Evolutionary conservation across 2,113 vertebrate genomes (phyloP).

Genomic region (Columbina picui): DNA sequence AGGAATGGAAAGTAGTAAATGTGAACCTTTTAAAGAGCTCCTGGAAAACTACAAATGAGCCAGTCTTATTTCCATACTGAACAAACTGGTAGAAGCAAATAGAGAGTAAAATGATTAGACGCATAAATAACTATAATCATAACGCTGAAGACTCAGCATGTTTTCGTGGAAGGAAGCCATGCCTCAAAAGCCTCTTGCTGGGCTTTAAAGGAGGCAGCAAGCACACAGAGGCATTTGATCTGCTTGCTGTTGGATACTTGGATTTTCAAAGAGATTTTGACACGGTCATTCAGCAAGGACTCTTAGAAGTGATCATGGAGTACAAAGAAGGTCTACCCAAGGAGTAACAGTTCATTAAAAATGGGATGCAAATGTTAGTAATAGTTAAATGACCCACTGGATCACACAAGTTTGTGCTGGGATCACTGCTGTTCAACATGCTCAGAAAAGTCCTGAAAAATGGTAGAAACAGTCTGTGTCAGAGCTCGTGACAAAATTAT

Average conservation of each 20-base stretch:
- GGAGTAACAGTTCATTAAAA: not conserved
- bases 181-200: conserved; percentile 3
- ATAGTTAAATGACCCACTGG: not conserved
- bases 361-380: not conserved
- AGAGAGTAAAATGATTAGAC: conserved; percentile 24
- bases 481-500: not conserved
- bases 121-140: conserved; percentile 47
- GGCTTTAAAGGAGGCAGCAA: not conserved
- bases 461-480: not conserved
- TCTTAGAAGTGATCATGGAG: not conserved
- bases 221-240: not conserved
- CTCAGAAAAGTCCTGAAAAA: not conserved
- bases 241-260: not conserved
- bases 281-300: not conserved
- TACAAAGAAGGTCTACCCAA: not conserved
- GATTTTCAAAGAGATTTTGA: not conserved
- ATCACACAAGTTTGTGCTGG: not conserved
- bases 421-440: not conserved
- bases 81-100: conserved; percentile 52
- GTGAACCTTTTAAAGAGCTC: conserved; percentile 16
- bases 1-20: conserved; percentile 25
- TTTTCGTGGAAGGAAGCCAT: conserved; percentile 24
- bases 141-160: conserved; percentile 14
- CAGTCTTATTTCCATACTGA: conserved; percentile 53
- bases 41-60: conserved; percentile 29